These are phyloP conservation scores for Drosophila dunni DNA, from an alignment of 1,140 invertebrate genomes.

Conservation along the genomic window DNA sequence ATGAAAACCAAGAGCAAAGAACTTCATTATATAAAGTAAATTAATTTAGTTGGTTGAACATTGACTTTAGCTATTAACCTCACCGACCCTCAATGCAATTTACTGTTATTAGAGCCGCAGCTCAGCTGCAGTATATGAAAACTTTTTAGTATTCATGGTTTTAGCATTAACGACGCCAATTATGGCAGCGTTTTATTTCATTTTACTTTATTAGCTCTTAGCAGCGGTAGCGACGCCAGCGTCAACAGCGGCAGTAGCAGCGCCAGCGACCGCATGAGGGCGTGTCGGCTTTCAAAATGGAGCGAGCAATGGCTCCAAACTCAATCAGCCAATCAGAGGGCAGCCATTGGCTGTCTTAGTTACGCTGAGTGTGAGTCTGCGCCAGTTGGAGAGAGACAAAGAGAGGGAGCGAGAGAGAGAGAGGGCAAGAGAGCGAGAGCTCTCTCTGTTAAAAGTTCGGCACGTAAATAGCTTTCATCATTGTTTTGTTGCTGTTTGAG, in stretches of 20 bases:
- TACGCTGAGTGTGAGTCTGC: slow-evolving; percentile 36
- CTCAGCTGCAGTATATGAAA: slow-evolving; percentile 65
- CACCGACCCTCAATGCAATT: slow-evolving; percentile 20
- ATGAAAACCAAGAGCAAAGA: too few relatives aligned
- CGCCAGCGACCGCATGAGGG: slow-evolving; percentile 9
- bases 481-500: slow-evolving; percentile 16
- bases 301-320: slow-evolving; percentile 59
- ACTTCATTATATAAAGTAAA: not conserved
- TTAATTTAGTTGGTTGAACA: not conserved
- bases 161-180: slow-evolving; percentile 76
- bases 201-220: slow-evolving; percentile 64
- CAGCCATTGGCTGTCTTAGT: not conserved
- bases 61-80: slow-evolving; percentile 1
- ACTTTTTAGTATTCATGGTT: slow-evolving; percentile 80
- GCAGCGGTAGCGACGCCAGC: slow-evolving; percentile 27
- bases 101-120: slow-evolving; percentile 38
- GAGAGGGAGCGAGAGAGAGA: slow-evolving; percentile 33
- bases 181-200: slow-evolving; percentile 76
- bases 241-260: not conserved
- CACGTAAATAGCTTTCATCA: slow-evolving; percentile 25
- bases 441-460: slow-evolving; percentile 13
- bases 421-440: slow-evolving; percentile 26
- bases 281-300: slow-evolving; percentile 49
- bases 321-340: slow-evolving; percentile 50
- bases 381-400: slow-evolving; percentile 32